These are phyloP conservation scores for Indri indri DNA, from an alignment of 2,113 vertebrate genomes.

Conservation along the genomic window DNA sequence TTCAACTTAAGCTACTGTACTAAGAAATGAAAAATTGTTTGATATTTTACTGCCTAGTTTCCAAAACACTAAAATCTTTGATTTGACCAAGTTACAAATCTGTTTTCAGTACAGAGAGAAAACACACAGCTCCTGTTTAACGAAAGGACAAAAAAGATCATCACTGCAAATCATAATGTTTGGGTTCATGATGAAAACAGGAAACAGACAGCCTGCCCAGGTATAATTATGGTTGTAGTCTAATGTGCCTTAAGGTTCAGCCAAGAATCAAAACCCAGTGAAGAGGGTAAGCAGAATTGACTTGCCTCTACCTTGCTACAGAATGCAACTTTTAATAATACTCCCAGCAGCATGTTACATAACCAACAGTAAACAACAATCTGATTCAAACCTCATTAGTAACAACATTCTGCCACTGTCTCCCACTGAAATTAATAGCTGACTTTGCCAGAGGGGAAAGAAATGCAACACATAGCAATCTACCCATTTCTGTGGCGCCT, in stretches of 20 bases:
- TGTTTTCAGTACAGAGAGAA: constrained; percentile 56
- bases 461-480: constrained; percentile 49
- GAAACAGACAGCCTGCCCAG: constrained; percentile 72
- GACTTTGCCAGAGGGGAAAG: constrained; percentile 61
- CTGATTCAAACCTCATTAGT: constrained; percentile 73
- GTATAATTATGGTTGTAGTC: constrained; percentile 55
- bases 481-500: constrained; percentile 60
- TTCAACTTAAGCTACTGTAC: constrained; percentile 35
- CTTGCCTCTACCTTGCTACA: constrained; percentile 64
- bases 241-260: constrained; percentile 66
- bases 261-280: constrained; percentile 72
- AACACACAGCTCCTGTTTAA: constrained; percentile 45
- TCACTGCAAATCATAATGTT: constrained; percentile 57
- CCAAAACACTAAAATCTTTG: constrained; percentile 54
- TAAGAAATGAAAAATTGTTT: constrained; percentile 38
- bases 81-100: constrained; percentile 57
- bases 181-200: constrained; percentile 72
- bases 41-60: constrained; percentile 27
- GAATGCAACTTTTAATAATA: constrained; percentile 72
- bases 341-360: constrained; percentile 69
- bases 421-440: constrained; percentile 68
- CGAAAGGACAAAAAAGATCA: constrained; percentile 54
- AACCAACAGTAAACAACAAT: constrained; percentile 71
- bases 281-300: constrained; percentile 58
- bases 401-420: constrained; percentile 65